Conservation (phyloP, 2,113 vertebrate genomes). For the Oryzias woworae region DNA sequence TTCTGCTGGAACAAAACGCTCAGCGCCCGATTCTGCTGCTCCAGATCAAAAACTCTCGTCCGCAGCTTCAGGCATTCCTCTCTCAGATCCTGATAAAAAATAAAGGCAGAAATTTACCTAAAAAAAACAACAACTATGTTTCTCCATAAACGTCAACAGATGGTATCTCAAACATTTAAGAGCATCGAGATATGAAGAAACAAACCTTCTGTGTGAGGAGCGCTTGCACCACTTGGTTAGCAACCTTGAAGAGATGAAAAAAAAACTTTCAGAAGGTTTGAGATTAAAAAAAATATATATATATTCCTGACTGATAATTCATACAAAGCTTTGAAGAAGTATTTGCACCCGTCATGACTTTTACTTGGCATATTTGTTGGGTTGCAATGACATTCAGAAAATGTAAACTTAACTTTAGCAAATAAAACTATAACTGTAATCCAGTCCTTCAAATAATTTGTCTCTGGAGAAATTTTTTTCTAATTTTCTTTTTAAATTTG, state of each 20-base stretch:
- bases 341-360: no score
- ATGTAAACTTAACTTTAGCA: no score
- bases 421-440: no score
- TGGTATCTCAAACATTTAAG: background rate
- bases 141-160: background rate
- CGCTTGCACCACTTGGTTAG: slow-evolving; percentile 93
- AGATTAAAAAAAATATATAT: slow-evolving; percentile 1
- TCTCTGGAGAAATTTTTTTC: no score
- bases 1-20: slow-evolving; percentile 88
- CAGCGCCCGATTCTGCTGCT: slow-evolving; percentile 88
- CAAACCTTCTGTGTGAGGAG: slow-evolving; percentile 95
- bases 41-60: slow-evolving; percentile 90
- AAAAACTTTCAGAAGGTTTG: background rate
- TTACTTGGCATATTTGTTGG: background rate
- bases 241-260: slow-evolving; percentile 79
- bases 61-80: slow-evolving; percentile 92
- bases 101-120: background rate
- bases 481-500: no score
- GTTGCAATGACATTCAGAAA: no score
- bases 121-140: background rate
- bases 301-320: background rate
- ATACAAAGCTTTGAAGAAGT: no score
- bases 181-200: slow-evolving; percentile 15
- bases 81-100: slow-evolving; percentile 81
- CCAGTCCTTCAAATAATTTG: no score